Evolutionary conservation across 2,888 invertebrate genomes (phyloP).

Genomic region (Diachrysia chrysitis): DNA sequence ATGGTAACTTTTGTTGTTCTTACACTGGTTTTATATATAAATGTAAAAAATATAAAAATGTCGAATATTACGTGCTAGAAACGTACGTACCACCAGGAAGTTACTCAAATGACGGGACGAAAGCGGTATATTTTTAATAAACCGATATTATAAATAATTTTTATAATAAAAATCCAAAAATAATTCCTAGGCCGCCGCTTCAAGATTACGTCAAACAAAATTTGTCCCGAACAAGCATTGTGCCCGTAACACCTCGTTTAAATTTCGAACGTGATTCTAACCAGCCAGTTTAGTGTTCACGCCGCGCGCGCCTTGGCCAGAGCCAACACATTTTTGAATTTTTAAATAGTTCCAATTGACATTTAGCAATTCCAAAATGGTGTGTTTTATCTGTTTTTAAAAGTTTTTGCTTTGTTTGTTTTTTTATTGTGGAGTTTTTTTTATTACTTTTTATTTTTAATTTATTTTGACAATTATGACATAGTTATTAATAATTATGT

Average conservation of each 20-base stretch:
- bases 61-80: neutral
- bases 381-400: slow-evolving; percentile 61
- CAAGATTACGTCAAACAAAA: slow-evolving; percentile 61
- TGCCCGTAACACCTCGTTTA: slow-evolving; percentile 64
- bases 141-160: neutral
- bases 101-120: neutral
- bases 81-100: neutral
- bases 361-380: slow-evolving; percentile 73
- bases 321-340: slow-evolving; percentile 59
- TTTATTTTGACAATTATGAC: slow-evolving; percentile 9
- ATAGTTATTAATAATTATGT: slow-evolving; percentile 28
- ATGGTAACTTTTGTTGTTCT: neutral
- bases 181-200: slow-evolving; percentile 51
- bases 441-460: slow-evolving; percentile 26
- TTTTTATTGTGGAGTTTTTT: slow-evolving; percentile 18
- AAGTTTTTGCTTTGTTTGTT: neutral
- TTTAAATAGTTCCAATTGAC: slow-evolving; percentile 40
- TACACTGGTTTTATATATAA: neutral
- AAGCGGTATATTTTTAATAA: slow-evolving; percentile 21
- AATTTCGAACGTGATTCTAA: slow-evolving; percentile 73
- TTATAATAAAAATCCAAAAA: slow-evolving; percentile 28
- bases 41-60: neutral
- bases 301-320: slow-evolving; percentile 72
- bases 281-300: slow-evolving; percentile 74
- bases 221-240: slow-evolving; percentile 46